Base-by-base conservation (phyloP, 2,797 vertebrate species). In the Sebastolobus alascanus region DNA sequence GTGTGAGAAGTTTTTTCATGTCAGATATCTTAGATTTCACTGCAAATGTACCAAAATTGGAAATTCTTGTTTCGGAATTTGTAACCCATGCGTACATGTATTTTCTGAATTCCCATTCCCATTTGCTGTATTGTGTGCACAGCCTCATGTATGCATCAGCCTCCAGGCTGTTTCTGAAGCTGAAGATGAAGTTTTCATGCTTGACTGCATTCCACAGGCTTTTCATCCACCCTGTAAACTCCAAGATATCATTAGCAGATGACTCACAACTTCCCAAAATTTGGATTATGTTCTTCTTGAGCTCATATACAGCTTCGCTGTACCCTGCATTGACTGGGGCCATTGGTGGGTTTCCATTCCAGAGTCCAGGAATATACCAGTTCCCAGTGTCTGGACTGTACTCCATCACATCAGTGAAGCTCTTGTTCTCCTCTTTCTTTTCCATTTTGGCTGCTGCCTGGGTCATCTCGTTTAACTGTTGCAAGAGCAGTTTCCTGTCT, bases 281-380 rank as follows among this genome's bases (percentile, higher is more conserved):
- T 2, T 95, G 79, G 2, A 96, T 84, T 5, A 97, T 84, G 31
- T 92, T 93, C 38, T 92, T 94, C 86, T 96, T 97, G 40, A 97
- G 73, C 1, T 95, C 94, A 65, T 93, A 94, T 4, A 96, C 94
- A 68, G 91, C 61, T 58, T 96, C 96, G 1, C 95, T 96, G 86
- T 97, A 97, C 0, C 95, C 96, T 80, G 86, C 73, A 77, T 95
- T 97, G 43, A 96, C 95, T 6, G 96, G 84, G 4, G 96, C 96
- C 96, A 96, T 97, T 55, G 96, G 96, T 33, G 96, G 96, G 12
- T 86, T 94, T 16, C 96, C 97, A 4, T 96, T 95, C 96, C 97
- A 97, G 9, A 97, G 91, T 64, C 94, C 94, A 50, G 96, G 96
- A 69, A 97, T 94, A 73, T 96, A 96, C 90, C 94, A 96, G 55